Evolutionary conservation across 2,113 vertebrate genomes (phyloP), one percentile per base, ranked within the genome.

Genomic region (Spea multiplicata): DNA sequence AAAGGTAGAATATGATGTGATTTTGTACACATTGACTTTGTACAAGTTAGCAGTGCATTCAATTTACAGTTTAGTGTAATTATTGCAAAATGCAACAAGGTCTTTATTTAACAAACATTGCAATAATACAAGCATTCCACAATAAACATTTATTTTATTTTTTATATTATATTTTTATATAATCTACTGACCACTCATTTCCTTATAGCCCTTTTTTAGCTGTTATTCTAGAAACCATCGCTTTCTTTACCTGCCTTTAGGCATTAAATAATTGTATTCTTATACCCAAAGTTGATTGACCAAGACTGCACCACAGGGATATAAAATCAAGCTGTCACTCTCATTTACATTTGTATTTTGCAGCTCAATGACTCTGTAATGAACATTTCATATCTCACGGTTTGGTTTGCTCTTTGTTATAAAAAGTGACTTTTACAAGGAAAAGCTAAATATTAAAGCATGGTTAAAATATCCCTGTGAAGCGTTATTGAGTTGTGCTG

Each of bases 331-430:
- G 70, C 77, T 73, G 77, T 79, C 77, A 79, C 71, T 79, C 62
- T 67, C 70, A 79, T 79, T 72, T 79, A 44, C 73, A 79, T 73
- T 79, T 73, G 73, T 79, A 73, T 79, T 79, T 79, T 73, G 30
- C 77, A 79, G 70, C 62, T 79, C 77, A 79, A 72, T 79, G 77
- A 67, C 73, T 79, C 73, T 73, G 48, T 79, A 79, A 79, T 73
- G 70, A 79, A 73, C 77, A 73, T 57, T 79, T 73, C 62, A 73
- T 62, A 79, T 73, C 62, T 73, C 77, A 73, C 70, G 50, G 30
- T 79, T 66, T 79, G 70, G 62, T 79, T 79, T 73, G 7, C 46
- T 66, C 77, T 57, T 73, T 79, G 44, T 73, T 48, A 66, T 52
- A 62, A 49, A 79, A 67, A 70, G 44, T 72, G 70, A 73, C 61